These are phyloP conservation scores for Rhinella marina DNA, from an alignment of 2,797 vertebrate genomes.

Conservation along the genomic window DNA sequence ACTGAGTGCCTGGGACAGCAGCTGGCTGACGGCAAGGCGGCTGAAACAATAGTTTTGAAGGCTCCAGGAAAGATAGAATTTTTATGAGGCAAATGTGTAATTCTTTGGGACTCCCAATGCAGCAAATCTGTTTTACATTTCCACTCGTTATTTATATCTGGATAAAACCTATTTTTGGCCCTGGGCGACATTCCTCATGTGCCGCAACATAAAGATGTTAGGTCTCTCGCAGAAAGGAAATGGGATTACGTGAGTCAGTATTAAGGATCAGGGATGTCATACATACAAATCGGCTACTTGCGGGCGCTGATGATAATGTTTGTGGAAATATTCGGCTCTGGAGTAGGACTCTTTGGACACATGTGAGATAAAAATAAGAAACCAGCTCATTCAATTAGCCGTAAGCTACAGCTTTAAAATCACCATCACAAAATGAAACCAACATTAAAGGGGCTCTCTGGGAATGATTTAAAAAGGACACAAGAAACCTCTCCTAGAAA, in stretches of 20 bases:
- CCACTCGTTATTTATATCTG: conserved; percentile 57
- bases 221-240: conserved; percentile 49
- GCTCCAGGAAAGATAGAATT: conserved; percentile 40
- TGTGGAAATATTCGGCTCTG: neutral
- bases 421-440: neutral
- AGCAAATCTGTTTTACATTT: conserved; percentile 56
- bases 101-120: conserved; percentile 35
- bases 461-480: too few relatives aligned
- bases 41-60: conserved; percentile 39
- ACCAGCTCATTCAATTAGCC: conserved; percentile 5
- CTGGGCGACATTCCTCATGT: conserved; percentile 32
- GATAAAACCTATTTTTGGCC: conserved; percentile 55
- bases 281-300: conserved; percentile 57
- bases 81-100: conserved; percentile 57
- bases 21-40: conserved; percentile 31
- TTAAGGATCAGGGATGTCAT: conserved; percentile 53
- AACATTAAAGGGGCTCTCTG: neutral
- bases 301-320: neutral
- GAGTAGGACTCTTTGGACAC: neutral
- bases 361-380: conserved; percentile 27
- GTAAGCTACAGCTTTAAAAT: neutral
- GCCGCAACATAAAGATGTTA: conserved; percentile 42
- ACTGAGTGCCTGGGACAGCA: conserved; percentile 21
- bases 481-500: too few relatives aligned
- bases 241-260: conserved; percentile 54